Evolutionary conservation across 64 coral and sea anemone genomes (phyloP).

Genomic region (Pocillopora verrucosa): DNA sequence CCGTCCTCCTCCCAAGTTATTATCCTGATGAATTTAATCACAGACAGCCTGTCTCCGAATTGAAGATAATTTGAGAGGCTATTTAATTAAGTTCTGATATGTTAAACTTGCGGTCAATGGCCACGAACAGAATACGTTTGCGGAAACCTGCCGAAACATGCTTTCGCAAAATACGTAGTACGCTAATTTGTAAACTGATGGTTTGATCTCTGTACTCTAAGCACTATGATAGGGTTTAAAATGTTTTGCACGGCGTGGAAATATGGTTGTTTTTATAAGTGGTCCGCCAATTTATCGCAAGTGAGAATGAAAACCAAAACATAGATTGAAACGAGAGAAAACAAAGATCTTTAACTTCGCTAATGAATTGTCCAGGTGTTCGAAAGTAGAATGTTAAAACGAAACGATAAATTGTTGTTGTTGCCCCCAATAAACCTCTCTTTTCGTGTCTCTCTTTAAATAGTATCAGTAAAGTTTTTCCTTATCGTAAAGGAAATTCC

Average conservation of each 20-base stretch:
- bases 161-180: conserved; percentile 2
- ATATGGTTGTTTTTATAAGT: not conserved
- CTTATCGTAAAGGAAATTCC: no score
- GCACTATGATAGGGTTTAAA: not conserved
- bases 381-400: not conserved
- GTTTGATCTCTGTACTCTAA: not conserved
- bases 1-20: conserved; percentile 39
- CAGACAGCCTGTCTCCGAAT: conserved; percentile 42
- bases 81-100: conserved; percentile 39
- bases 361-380: conserved; percentile 9
- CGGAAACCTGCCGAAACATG: not conserved
- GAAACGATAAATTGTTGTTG: not conserved
- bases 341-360: conserved; percentile 16
- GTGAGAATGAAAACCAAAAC: conserved; percentile 22
- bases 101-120: conserved; percentile 8
- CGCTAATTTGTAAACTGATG: not conserved
- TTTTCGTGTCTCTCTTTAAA: not conserved
- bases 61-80: conserved; percentile 30
- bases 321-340: conserved; percentile 15
- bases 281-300: conserved; percentile 1
- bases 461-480: not conserved
- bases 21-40: conserved; percentile 40
- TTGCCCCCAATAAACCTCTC: not conserved
- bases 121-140: not conserved
- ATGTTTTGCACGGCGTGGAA: not conserved